phyloP scores from a whole-genome alignment of 2,113 vertebrate genomes.

The Agapornis roseicollis region DNA sequence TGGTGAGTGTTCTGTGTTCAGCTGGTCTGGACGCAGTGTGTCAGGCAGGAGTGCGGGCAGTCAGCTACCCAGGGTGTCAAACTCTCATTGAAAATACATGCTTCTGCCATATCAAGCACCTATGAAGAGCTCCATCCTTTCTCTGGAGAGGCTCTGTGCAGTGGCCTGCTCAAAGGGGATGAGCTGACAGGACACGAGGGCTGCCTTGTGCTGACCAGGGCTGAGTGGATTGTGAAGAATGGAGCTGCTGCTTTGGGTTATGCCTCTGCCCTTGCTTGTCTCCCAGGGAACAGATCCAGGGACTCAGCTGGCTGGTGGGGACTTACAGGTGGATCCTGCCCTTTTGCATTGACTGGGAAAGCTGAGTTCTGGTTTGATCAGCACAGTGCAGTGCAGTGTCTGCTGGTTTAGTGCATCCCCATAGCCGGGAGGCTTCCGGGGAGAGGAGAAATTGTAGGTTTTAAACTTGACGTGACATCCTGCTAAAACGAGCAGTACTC shows the following conservation, averaged over 20 bases:
- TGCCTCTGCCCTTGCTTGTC: background rate
- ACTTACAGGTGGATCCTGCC: background rate
- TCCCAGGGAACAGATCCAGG: background rate
- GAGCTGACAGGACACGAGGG: background rate
- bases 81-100: background rate
- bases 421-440: background rate
- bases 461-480: background rate
- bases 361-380: background rate
- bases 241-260: background rate
- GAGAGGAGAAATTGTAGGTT: background rate
- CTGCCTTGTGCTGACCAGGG: background rate
- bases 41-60: conserved; percentile 34
- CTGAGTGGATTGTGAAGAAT: background rate
- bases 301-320: background rate
- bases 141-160: background rate
- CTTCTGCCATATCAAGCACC: background rate
- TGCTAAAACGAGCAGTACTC: background rate
- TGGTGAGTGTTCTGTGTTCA: background rate
- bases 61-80: background rate
- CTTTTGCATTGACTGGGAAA: background rate
- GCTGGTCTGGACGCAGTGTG: background rate
- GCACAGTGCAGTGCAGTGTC: background rate
- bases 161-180: background rate
- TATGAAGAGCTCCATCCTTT: background rate
- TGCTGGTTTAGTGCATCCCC: background rate